Base-by-base conservation (phyloP, 2,797 vertebrate species). In the Numenius phaeopus region DNA sequence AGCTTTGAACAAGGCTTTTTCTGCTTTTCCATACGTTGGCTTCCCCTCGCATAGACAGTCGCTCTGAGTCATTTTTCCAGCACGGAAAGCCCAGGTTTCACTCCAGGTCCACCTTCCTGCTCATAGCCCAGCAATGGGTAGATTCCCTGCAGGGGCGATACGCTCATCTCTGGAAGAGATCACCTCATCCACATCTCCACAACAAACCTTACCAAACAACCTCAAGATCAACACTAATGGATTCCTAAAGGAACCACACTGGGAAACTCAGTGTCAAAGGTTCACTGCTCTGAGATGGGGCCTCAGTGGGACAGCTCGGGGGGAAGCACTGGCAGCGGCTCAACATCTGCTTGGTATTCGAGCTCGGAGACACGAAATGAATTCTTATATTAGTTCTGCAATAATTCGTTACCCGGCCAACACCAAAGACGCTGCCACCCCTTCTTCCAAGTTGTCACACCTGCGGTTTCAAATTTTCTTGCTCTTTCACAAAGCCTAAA, bases 21-120 rank as follows among this genome's bases (percentile, higher is more conserved):
- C 34, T 58, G 19, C 30, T 72, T 58, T 64, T 40, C 49, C 23
- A n/a, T 20, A 23, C 3, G 2, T 0, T 22, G 76, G 24, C 32
- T 49, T 78, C 39, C 37, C 52, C 54, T 37, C 5, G 0, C 14
- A 3, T 0, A 5, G 23, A 26, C 34, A n/a, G 65, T 20, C 23
- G 10, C 57, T 71, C 26, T 1, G 1, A 52, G 77, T 2, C 29
- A n/a, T 13, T 71, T 29, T 39, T 50, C 46, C 26, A 22, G 42
- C 20, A 17, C 2, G 7, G 14, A 69, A 65, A 76, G 18, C 24
- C 70, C 29, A 21, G 37, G n/a, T 44, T 55, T 50, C 42, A 54
- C 15, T 2, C 23, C 39, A 30, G 20, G 26, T 11, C 49, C 80
- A 12, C 11, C 4, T 21, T 47, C 14, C 10, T n/a, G 18, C 42